phyloP scores from a whole-genome alignment of 2,113 vertebrate genomes.

The Xiphophorus maculatus region DNA sequence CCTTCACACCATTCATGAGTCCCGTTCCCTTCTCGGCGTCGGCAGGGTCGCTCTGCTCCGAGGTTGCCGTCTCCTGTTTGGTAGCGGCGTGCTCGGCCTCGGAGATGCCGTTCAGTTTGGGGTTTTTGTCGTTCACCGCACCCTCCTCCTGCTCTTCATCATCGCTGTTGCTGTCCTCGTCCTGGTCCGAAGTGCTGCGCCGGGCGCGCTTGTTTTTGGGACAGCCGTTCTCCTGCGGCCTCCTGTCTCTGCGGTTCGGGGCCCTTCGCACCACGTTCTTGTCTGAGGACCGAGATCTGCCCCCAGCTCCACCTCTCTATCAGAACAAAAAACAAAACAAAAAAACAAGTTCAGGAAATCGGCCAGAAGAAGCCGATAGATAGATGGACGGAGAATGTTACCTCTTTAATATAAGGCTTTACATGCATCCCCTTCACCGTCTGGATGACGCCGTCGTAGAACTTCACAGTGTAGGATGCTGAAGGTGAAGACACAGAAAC shows the following conservation, averaged over 20 bases:
- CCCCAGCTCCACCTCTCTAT: slow-evolving; percentile 59
- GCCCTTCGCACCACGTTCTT: slow-evolving; percentile 63
- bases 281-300: slow-evolving; percentile 60
- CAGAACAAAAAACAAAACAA: background rate
- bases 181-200: slow-evolving; percentile 74
- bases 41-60: slow-evolving; percentile 78
- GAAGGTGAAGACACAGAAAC: slow-evolving; percentile 2
- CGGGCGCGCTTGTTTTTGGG: slow-evolving; percentile 66
- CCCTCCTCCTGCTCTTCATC: slow-evolving; percentile 61
- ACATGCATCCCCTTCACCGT: slow-evolving; percentile 97
- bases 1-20: slow-evolving; percentile 73
- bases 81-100: slow-evolving; percentile 21
- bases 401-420: slow-evolving; percentile 91
- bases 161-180: slow-evolving; percentile 73
- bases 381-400: slow-evolving; percentile 49
- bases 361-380: background rate
- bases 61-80: slow-evolving; percentile 52
- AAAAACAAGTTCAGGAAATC: background rate
- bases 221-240: slow-evolving; percentile 69
- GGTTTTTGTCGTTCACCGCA: slow-evolving; percentile 45
- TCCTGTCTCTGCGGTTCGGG: slow-evolving; percentile 60
- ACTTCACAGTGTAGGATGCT: slow-evolving; percentile 98
- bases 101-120: slow-evolving; percentile 44
- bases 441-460: slow-evolving; percentile 97
- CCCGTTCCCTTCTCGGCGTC: slow-evolving; percentile 81